Evolutionary conservation across 2,888 invertebrate species (phyloP), one percentile per base, ranked within the genome.

Genomic region (Dermolepida albohirtum): DNA sequence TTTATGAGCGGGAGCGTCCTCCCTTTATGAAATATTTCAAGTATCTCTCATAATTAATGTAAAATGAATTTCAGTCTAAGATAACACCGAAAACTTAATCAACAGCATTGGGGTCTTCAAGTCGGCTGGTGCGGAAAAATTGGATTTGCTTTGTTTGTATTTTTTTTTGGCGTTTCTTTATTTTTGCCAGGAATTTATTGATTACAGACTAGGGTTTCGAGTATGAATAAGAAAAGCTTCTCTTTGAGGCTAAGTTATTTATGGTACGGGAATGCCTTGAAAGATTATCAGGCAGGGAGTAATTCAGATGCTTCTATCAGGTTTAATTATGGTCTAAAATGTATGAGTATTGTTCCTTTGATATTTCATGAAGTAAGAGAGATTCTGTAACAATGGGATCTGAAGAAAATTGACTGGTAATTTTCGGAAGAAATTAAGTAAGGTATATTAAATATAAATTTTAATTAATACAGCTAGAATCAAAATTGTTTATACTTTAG

Each of bases 131-230:
- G 14, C 17, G 44, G 16, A 29, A 11, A 59, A 59, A 59, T 47
- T 59, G 16, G 29, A 59, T 59, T 59, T 34, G 14, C 29, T 47
- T 59, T 59, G 47, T 59, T 59, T 59, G 44, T 59, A 34, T 34
- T 34, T 34, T 47, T 59, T 57, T 57, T 41, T 57, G 8, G 27
- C 43, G 27, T 44, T 5, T n/a, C n/a, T 44, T 59, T 59, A 29
- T 47, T 59, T 59, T 59, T 59, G 16, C 59, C 34, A 10, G 34
- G 47, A 59, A 47, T 59, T 47, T 59, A 59, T 59, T 59, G 59
- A 59, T 59, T 59, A 59, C 44, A 47, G 14, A 10, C 12, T 14
- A 14, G 11, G 27, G 12, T 11, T 43, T 22, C 1, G 47, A 10
- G 29, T 47, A 59, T 59, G 44, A 59, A 44, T 59, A 44, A 47